These are phyloP conservation scores for Ciona savignyi DNA, from an alignment of 23 tunicate species.

Conservation along the genomic window DNA sequence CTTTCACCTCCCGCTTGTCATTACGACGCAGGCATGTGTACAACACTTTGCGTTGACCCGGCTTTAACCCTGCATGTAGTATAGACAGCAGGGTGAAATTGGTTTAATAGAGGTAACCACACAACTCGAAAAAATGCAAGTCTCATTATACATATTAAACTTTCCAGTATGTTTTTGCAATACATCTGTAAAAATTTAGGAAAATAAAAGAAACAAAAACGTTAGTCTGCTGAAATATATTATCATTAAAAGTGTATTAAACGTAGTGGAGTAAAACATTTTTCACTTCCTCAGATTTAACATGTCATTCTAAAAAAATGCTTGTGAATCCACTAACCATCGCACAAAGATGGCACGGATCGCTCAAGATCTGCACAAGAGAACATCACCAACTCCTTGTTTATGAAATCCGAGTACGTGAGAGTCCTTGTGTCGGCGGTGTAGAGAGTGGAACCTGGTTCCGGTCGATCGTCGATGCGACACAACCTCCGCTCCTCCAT, in stretches of 20 bases:
- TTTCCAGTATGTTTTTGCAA: too few relatives aligned
- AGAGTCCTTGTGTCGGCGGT: constrained; percentile 52
- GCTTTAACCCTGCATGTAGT: constrained; percentile 90
- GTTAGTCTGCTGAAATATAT: too few relatives aligned
- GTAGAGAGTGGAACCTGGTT: constrained; percentile 67
- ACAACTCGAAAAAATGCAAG: too few relatives aligned
- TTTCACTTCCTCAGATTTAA: too few relatives aligned
- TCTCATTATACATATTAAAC: too few relatives aligned
- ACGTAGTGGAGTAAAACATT: too few relatives aligned
- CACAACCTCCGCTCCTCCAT: constrained; percentile 87
- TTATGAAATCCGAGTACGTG: constrained; percentile 81
- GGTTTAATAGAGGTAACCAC: too few relatives aligned
- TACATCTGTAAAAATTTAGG: too few relatives aligned
- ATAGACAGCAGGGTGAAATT: too few relatives aligned
- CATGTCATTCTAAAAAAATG: too few relatives aligned
- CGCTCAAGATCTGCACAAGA: constrained; percentile 95
- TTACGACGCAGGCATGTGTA: constrained; percentile 94
- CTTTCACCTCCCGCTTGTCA: constrained; percentile 95
- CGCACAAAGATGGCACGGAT: constrained; percentile 80
- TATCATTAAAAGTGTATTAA: too few relatives aligned
- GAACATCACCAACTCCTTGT: constrained; percentile 93
- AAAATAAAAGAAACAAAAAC: too few relatives aligned
- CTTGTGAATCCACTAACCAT: constrained; percentile 62
- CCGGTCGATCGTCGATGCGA: constrained; percentile 57
- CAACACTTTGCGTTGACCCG: constrained; percentile 95